Conservation (phyloP, 2,113 vertebrate genomes). For the Ctenomys sociabilis region DNA sequence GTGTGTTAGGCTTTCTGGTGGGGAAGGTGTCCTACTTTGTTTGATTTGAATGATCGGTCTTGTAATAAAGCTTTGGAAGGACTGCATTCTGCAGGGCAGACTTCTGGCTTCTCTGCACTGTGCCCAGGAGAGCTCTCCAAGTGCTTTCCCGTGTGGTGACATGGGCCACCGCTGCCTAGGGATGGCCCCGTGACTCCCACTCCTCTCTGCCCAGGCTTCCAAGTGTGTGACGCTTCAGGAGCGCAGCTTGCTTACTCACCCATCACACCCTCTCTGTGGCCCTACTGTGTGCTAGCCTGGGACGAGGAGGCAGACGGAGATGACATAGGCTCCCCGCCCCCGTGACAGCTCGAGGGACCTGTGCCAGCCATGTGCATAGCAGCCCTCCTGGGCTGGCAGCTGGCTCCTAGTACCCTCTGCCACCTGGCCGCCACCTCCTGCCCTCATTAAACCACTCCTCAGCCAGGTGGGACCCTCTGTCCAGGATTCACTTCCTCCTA, state of each 20-base stretch:
- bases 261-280: accelerated
- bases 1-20: accelerated
- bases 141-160: neutral
- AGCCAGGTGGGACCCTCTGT: accelerated
- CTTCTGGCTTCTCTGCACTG: accelerated
- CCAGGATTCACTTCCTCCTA: neutral
- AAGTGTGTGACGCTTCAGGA: neutral
- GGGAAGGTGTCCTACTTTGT: accelerated
- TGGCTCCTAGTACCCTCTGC: neutral
- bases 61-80: neutral
- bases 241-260: neutral
- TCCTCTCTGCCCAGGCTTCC: neutral
- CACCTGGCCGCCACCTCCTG: accelerated
- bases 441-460: neutral
- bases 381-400: neutral
- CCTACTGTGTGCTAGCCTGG: neutral
- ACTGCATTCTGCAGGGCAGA: accelerated
- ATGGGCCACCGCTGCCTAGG: neutral
- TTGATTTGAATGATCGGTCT: neutral
- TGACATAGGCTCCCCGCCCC: accelerated
- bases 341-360: accelerated
- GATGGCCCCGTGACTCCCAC: accelerated
- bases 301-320: neutral
- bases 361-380: too few relatives aligned
- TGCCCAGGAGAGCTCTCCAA: accelerated